phyloP scores from a whole-genome alignment of 1,140 invertebrate genomes.

The honey bee (Apis mellifera) region DNA sequence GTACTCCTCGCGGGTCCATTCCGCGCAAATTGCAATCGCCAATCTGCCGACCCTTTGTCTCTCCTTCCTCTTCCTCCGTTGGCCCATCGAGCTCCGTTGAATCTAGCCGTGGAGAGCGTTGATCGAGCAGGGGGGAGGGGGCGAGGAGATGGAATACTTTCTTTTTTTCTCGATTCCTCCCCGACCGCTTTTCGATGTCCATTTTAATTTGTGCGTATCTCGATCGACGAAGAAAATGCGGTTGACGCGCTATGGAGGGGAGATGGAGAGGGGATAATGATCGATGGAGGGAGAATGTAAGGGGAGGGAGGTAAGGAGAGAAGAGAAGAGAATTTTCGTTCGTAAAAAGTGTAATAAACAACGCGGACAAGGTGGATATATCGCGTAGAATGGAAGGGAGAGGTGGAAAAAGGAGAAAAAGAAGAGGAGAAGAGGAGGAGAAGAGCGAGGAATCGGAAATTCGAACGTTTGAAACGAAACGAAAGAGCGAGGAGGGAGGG shows the following conservation, averaged over 20 bases:
- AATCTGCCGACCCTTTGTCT: conserved; percentile 63
- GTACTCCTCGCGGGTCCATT: conserved; percentile 62
- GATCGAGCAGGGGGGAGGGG: conserved; percentile 17
- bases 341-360: conserved; percentile 48
- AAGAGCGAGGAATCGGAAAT: conserved; percentile 5
- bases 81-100: not conserved
- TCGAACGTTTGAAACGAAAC: not conserved
- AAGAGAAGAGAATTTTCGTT: conserved; percentile 7
- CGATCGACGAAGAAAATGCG: not conserved
- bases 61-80: conserved; percentile 27
- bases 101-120: conserved; percentile 36
- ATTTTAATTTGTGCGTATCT: not conserved
- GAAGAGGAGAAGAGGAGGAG: not conserved
- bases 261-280: too few species aligned
- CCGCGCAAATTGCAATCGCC: conserved; percentile 74
- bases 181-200: not conserved
- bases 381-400: too few species aligned
- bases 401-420: not conserved
- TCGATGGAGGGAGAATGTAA: too few species aligned
- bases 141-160: too few species aligned
- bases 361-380: not conserved
- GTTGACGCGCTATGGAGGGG: too few species aligned
- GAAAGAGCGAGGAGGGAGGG: not conserved
- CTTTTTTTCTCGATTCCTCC: conserved; percentile 11
- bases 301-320: too few species aligned